Evolutionary conservation across 2,888 invertebrate genomes (phyloP).

Genomic region (Oligia strigilis): DNA sequence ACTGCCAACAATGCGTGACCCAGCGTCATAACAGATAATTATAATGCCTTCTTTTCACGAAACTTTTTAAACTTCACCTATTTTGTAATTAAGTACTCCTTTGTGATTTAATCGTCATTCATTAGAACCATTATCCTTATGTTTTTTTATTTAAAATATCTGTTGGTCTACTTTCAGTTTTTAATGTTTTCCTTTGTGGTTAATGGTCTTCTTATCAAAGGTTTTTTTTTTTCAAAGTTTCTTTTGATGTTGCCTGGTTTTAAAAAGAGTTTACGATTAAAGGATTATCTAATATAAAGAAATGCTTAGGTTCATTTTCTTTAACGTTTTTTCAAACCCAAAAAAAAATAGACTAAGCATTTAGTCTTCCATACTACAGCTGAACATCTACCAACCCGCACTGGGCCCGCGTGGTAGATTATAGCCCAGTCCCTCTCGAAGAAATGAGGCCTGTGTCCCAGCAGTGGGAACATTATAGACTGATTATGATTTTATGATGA

Average conservation of each 20-base stretch:
- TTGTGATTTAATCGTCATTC: slow-evolving; percentile 52
- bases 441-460: too few species aligned
- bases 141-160: slow-evolving; percentile 44
- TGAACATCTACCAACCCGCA: too few species aligned
- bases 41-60: slow-evolving; percentile 55
- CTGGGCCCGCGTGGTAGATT: too few species aligned
- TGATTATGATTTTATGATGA: too few species aligned
- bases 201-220: slow-evolving; percentile 5
- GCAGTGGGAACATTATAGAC: too few species aligned
- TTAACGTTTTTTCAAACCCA: not conserved
- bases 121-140: slow-evolving; percentile 41
- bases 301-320: not conserved
- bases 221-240: not conserved
- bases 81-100: slow-evolving; percentile 61
- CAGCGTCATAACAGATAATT: slow-evolving; percentile 56
- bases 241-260: not conserved
- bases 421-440: too few species aligned
- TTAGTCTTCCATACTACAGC: not conserved
- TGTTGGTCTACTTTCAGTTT: slow-evolving; percentile 12
- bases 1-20: slow-evolving; percentile 55
- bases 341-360: not conserved
- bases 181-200: slow-evolving; percentile 19
- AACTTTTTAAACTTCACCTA: slow-evolving; percentile 57
- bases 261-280: not conserved
- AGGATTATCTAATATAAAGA: not conserved